phyloP scores from a whole-genome alignment of 2,797 vertebrate species.

The Molossus molossus region DNA sequence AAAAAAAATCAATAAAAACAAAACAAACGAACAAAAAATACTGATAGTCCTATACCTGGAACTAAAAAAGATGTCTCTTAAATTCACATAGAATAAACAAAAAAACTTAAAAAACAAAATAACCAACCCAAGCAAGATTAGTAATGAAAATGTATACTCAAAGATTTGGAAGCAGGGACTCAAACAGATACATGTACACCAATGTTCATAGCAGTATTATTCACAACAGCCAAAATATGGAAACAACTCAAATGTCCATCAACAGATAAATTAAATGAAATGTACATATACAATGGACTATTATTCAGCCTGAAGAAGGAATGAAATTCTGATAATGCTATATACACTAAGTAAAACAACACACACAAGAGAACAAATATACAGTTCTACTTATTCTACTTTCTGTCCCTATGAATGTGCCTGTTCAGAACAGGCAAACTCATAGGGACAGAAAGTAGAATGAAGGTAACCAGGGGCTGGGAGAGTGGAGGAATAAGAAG shows the following conservation, averaged over 20 bases:
- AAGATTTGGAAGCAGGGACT: not conserved
- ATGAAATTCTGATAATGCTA: slow-evolving; percentile 4
- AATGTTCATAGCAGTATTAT: not conserved
- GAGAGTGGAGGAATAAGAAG: not conserved
- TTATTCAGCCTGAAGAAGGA: not conserved
- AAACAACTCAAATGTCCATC: not conserved
- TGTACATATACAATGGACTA: not conserved
- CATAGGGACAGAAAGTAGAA: not conserved
- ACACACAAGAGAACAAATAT: not conserved
- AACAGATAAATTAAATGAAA: not conserved
- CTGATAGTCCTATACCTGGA: not conserved
- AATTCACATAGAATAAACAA: not conserved
- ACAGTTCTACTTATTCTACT: not conserved
- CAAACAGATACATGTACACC: not conserved
- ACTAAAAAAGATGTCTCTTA: not conserved
- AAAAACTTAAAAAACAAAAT: not conserved
- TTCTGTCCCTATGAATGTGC: too few relatives aligned
- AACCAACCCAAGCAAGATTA: not conserved
- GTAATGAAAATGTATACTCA: not conserved
- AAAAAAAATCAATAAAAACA: too few relatives aligned
- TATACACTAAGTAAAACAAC: not conserved
- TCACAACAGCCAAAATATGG: not conserved
- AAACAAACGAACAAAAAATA: not conserved
- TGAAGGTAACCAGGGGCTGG: not conserved
- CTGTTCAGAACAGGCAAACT: not conserved